Conservation (phyloP, 2,888 invertebrate species). For the Leptura quadrifasciata region DNA sequence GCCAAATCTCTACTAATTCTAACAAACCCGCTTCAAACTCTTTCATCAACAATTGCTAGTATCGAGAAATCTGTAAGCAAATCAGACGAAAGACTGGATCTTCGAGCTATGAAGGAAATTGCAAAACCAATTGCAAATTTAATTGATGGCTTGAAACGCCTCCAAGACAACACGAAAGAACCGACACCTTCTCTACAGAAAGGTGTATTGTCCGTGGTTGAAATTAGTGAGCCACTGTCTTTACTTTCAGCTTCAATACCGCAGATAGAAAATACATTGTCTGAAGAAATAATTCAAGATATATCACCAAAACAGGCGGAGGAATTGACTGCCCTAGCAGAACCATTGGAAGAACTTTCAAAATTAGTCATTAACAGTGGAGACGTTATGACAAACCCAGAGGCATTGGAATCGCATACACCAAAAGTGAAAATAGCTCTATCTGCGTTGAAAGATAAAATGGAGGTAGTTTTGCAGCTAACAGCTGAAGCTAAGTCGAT, state of each 20-base stretch:
- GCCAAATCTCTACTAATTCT: not conserved
- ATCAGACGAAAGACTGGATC: not conserved
- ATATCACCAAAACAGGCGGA: constrained; percentile 22
- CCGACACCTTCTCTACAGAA: not conserved
- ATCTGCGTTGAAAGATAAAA: constrained; percentile 46
- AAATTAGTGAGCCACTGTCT: constrained; percentile 47
- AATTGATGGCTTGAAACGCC: constrained; percentile 25
- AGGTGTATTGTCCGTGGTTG: constrained; percentile 46
- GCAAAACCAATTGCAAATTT: not conserved
- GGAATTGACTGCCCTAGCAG: not conserved
- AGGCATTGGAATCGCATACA: constrained; percentile 49
- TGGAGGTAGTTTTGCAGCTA: constrained; percentile 42
- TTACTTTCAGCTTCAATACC: constrained; percentile 37
- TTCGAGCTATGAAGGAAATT: not conserved
- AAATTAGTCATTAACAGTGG: constrained; percentile 30
- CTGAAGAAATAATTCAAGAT: constrained; percentile 37
- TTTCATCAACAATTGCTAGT: constrained; percentile 15
- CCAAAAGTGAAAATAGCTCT: constrained; percentile 50
- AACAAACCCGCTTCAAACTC: constrained; percentile 20
- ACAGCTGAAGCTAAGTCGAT: constrained; percentile 40
- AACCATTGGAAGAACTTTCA: constrained; percentile 36
- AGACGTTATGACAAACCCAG: constrained; percentile 34
- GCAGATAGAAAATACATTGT: constrained; percentile 29
- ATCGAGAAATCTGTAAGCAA: constrained; percentile 21
- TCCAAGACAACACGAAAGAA: not conserved